phyloP scores from a whole-genome alignment of 2,888 invertebrate genomes.

The Agrotis clavis region DNA sequence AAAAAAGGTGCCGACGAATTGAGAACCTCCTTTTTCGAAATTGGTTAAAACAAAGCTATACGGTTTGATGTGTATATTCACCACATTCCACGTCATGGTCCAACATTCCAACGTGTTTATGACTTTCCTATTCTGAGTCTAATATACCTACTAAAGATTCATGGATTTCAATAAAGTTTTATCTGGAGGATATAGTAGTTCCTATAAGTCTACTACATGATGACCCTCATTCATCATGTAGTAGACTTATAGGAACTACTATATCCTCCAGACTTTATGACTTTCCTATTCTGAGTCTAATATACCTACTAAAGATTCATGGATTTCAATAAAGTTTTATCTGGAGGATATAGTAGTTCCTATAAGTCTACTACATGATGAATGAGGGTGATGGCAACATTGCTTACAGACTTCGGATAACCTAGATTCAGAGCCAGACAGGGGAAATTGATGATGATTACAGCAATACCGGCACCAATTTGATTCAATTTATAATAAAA shows the following conservation, averaged over 20 bases:
- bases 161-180: constrained; percentile 56
- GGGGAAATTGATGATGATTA: constrained; percentile 16
- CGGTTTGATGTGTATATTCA: constrained; percentile 56
- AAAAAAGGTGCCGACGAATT: too few species aligned
- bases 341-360: constrained; percentile 22
- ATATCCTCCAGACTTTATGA: too few species aligned
- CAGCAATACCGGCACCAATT: background rate
- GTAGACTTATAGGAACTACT: too few species aligned
- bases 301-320: constrained; percentile 52
- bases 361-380: constrained; percentile 11
- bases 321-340: constrained; percentile 56
- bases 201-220: too few species aligned
- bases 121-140: constrained; percentile 27
- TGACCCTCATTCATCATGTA: too few species aligned
- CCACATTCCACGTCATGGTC: constrained; percentile 27
- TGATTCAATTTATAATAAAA: constrained; percentile 11
- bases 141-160: constrained; percentile 52
- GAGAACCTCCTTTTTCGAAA: too few species aligned
- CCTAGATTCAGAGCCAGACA: constrained; percentile 21
- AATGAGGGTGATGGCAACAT: constrained; percentile 25
- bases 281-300: constrained; percentile 30
- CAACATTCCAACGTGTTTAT: constrained; percentile 47
- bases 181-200: constrained; percentile 32
- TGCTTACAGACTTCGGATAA: constrained; percentile 5
- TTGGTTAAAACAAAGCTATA: constrained; percentile 22